Evolutionary conservation across 2,113 vertebrate genomes (phyloP), one percentile per base, ranked within the genome.

Genomic region (Gobio gobio): DNA sequence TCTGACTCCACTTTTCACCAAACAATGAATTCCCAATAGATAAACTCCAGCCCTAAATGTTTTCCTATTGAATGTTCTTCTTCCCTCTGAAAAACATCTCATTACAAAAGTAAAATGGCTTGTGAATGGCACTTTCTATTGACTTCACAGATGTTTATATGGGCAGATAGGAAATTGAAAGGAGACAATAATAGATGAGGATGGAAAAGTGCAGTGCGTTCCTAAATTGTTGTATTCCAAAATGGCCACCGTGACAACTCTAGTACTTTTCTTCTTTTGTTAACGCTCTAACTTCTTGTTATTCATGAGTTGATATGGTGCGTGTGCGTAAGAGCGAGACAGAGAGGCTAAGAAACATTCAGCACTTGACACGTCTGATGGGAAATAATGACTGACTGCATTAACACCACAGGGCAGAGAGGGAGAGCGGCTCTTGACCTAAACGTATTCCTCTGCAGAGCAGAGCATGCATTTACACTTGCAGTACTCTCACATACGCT

Each of bases 321-420:
- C 10, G 36, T 85, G 76, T 59, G 64, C 4, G 10, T 85, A 40
- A 43, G 12, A 24, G 40, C 78, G 22, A 33, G 79, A 76, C 73
- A 85, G 79, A 85, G 43, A 78, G 47, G 86, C 78, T 74, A 70
- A 75, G 22, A 22, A 49, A 84, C 13, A 16, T 43, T 80, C 36
- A 58, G 77, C 73, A 78, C 78, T 61, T 72, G 83, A 88, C 78
- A 78, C 43, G 36, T 58, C 56, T 81, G 73, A 87, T 43, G 79
- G 56, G 70, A 33, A 87, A 68, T 87, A 87, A 85, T 82, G 86
- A 73, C 72, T 77, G 78, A 85, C 70, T 77, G 66, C 72, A 87
- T 87, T 87, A 85, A 76, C 61, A 82, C 83, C 66, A 56, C 14
- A 16, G 47, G 70, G 74, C 49, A 29, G 20, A 85, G 86, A 63